These are phyloP conservation scores for Limnothrissa miodon DNA, from an alignment of 2,113 vertebrate species.

Conservation along the genomic window DNA sequence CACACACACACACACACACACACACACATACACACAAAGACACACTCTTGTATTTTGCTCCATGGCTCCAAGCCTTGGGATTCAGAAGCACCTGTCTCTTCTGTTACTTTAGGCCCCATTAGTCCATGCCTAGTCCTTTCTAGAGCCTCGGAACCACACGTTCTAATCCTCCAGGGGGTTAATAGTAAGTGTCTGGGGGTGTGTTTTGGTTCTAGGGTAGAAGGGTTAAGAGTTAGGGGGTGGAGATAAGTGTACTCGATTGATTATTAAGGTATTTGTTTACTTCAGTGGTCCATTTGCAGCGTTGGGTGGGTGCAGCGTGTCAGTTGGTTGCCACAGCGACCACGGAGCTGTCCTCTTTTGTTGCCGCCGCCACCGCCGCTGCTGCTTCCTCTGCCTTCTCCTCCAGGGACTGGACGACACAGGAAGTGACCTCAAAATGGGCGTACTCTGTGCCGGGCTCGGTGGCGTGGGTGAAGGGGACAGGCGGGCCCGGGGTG, in stretches of 20 bases:
- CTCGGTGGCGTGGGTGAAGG: conserved; percentile 24
- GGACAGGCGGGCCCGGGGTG: conserved; percentile 60
- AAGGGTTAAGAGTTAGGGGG: conserved; percentile 33
- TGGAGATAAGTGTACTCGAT: conserved; percentile 58
- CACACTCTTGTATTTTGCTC: background rate
- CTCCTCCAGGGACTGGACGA: conserved; percentile 84
- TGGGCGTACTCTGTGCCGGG: conserved; percentile 73
- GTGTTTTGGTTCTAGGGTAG: conserved; percentile 15
- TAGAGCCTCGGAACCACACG: background rate
- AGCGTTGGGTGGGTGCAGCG: conserved; percentile 15
- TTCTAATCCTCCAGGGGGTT: background rate
- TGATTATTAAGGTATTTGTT: conserved; percentile 62
- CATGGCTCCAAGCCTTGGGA: background rate
- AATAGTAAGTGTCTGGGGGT: conserved; percentile 28
- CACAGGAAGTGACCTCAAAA: conserved; percentile 85
- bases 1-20: too few species aligned
- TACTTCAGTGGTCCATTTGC: conserved; percentile 3
- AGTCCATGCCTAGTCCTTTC: background rate
- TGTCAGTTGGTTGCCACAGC: conserved; percentile 65
- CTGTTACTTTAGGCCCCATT: background rate
- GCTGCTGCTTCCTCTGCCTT: conserved; percentile 76
- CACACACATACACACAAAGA: too few species aligned
- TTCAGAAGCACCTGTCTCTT: background rate
- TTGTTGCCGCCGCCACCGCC: background rate
- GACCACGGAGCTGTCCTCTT: conserved; percentile 54